Conservation (phyloP, 2,888 invertebrate species). For the Phoenoteleia sp. region DNA sequence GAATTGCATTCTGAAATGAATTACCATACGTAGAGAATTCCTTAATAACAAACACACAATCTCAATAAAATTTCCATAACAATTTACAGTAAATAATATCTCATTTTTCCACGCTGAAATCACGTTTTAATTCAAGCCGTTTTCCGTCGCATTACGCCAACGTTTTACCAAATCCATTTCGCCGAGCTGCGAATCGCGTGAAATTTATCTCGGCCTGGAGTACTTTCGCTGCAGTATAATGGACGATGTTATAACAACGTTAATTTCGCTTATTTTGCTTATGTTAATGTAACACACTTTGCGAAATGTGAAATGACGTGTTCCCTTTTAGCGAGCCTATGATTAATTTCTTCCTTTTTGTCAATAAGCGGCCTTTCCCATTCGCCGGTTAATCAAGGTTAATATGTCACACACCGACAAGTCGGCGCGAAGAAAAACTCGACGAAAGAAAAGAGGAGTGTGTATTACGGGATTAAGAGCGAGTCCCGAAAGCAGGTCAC, state of each 20-base stretch:
- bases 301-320: slow-evolving; percentile 51
- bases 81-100: too few species aligned
- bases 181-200: slow-evolving; percentile 5
- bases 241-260: slow-evolving; percentile 24
- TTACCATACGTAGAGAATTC: too few species aligned
- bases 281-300: slow-evolving; percentile 60
- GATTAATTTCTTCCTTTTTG: slow-evolving; percentile 68
- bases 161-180: not conserved
- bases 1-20: too few species aligned
- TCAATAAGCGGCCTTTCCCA: slow-evolving; percentile 52
- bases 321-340: slow-evolving; percentile 50
- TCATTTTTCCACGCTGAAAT: too few species aligned
- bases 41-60: too few species aligned
- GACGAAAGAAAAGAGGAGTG: slow-evolving; percentile 51
- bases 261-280: slow-evolving; percentile 50
- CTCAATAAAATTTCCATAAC: too few species aligned
- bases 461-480: slow-evolving; percentile 61
- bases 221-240: slow-evolving; percentile 33
- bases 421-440: slow-evolving; percentile 60
- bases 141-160: too few species aligned
- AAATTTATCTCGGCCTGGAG: slow-evolving; percentile 15
- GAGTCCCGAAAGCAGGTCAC: slow-evolving; percentile 66
- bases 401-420: slow-evolving; percentile 62
- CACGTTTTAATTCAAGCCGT: too few species aligned
- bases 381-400: slow-evolving; percentile 70